Base-by-base conservation (phyloP, 2,797 vertebrate genomes). In the Neosilurus mollespiculum region DNA sequence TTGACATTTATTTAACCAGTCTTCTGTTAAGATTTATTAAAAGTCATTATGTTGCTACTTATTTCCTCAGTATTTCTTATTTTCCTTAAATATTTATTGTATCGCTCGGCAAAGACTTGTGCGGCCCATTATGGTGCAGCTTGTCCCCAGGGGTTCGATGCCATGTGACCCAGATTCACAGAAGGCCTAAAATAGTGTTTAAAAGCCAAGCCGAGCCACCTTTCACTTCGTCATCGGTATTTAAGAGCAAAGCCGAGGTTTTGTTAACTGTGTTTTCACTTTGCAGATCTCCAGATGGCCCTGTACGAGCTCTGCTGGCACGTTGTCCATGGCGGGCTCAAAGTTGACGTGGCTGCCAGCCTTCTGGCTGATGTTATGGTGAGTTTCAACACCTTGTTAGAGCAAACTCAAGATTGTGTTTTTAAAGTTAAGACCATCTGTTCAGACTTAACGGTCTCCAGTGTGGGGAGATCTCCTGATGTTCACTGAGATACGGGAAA, bases 261-360 rank as follows among this genome's bases (percentile, higher is more conserved):
- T 61, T 9, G n/a, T 72, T 22, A 51, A 51, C 9, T 61, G 5
- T 64, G 10, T 58, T 66, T 82, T 86, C 22, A 4, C 59, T 80
- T 72, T 53, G 30, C 11, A 99, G 98, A 98, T 89, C 95, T 97
- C 87, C 97, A 99, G 87, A 93, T 97, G 30, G 96, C 95, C 90
- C 92, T 99, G 80, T 99, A 99, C 84, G 97, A 98, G 89, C 95
- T 99, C 89, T 96, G 96, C 87, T 97, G 94, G 88, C 96, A 99
- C 0, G 97, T 96, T 83, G 94, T 99, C 88, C 97, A 96, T 90
- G 98, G 98, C 88, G 97, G 94, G 92, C 92, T 99, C 85, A 99
- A 98, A 93, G 93, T 97, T 89, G 98, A 99, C 85, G 96, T 98
- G 88, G 96, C 95, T 58, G 93, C 95, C 84, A 95, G 90, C 81